A percentile compares a stretch with the other conserved stretches of the same genome.
phyloP scores from a whole-genome alignment of 2,113 vertebrate species.

The Tautogolabrus adspersus region DNA sequence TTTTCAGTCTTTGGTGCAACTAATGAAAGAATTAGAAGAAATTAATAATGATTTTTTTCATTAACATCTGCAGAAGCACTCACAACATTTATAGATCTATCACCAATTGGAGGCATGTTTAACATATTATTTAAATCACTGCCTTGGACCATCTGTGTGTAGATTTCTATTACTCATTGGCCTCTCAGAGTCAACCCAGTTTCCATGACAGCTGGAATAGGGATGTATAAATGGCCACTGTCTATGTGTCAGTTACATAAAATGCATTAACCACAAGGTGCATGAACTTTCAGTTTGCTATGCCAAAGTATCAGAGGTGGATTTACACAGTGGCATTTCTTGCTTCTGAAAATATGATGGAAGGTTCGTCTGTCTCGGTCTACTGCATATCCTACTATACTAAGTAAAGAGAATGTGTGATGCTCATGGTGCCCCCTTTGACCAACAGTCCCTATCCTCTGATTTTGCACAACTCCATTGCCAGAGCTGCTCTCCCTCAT shows the following conservation, averaged over 20 bases:
- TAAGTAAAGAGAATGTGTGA: not conserved
- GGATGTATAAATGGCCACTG: not conserved
- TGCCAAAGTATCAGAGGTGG: not conserved
- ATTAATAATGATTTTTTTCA: not conserved
- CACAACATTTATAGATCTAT: not conserved
- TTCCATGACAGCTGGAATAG: conserved; percentile 6
- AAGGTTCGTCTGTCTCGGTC: not conserved
- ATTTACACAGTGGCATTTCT: not conserved
- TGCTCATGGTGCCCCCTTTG: not conserved
- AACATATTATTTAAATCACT: not conserved
- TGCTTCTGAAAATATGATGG: conserved; percentile 5
- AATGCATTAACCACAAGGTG: not conserved
- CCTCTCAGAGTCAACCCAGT: not conserved
- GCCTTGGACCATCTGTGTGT: too few species aligned
- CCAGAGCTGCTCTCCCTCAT: not conserved
- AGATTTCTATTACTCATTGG: not conserved
- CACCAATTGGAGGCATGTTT: not conserved
- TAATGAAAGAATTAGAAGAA: too few species aligned
- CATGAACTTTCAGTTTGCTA: not conserved
- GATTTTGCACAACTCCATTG: too few species aligned
- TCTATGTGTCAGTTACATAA: not conserved
- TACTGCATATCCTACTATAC: not conserved
- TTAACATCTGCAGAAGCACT: not conserved
- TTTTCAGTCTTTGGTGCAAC: too few species aligned
- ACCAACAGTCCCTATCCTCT: not conserved